phyloP scores from a whole-genome alignment of 2,113 vertebrate genomes.

The Mellivora capensis region DNA sequence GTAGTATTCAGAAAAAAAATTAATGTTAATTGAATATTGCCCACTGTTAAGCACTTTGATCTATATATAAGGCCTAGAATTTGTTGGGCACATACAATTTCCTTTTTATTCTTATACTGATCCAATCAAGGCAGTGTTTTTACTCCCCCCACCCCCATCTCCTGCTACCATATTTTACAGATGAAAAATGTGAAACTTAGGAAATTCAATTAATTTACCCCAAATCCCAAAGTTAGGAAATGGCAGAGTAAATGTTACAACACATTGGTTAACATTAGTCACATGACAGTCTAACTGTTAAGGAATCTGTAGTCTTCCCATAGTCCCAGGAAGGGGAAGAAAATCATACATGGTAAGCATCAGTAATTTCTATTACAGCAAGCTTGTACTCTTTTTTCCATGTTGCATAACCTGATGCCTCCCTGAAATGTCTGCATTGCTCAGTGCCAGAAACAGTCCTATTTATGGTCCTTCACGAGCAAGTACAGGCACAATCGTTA shows the following conservation, averaged over 20 bases:
- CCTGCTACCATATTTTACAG: neutral
- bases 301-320: neutral
- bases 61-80: neutral
- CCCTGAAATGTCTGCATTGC: neutral
- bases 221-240: neutral
- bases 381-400: neutral
- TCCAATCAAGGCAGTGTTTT: neutral
- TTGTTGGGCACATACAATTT: neutral
- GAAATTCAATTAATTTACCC: neutral
- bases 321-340: neutral
- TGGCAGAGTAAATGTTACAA: neutral
- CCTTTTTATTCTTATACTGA: neutral
- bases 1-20: neutral
- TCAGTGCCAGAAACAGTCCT: neutral
- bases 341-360: neutral
- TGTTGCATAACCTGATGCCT: neutral
- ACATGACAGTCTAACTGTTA: neutral
- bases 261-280: neutral
- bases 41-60: neutral
- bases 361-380: neutral
- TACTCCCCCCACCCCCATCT: accelerated
- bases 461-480: neutral
- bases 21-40: neutral
- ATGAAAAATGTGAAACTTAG: neutral
- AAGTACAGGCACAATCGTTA: neutral